phyloP scores from a whole-genome alignment of 2,888 invertebrate genomes.

The Polymixis lichenea region DNA sequence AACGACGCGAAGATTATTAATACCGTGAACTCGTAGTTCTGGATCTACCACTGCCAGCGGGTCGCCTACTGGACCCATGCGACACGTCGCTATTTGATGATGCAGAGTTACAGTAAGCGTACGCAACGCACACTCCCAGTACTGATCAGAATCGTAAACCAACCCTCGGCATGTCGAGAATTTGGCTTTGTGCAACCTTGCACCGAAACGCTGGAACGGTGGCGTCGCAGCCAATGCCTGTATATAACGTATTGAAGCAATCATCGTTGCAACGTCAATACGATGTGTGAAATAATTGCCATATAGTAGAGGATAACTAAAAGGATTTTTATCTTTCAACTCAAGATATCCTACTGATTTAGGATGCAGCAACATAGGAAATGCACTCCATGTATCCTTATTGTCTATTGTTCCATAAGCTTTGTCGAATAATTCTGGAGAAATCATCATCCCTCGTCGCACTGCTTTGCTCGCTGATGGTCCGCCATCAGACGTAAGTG shows the following conservation, averaged over 20 bases:
- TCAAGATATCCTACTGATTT: constrained; percentile 92
- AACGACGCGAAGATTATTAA: constrained; percentile 86
- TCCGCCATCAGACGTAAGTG: constrained; percentile 82
- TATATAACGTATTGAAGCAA: constrained; percentile 90
- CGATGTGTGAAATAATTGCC: constrained; percentile 93
- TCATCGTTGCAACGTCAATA: constrained; percentile 91
- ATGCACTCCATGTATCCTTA: constrained; percentile 89
- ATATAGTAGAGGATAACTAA: constrained; percentile 92
- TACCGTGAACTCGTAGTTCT: constrained; percentile 87
- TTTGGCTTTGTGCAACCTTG: constrained; percentile 87
- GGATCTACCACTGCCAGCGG: constrained; percentile 92
- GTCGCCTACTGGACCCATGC: constrained; percentile 92
- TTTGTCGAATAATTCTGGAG: constrained; percentile 82
- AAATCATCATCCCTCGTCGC: constrained; percentile 85
- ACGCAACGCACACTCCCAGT: constrained; percentile 92
- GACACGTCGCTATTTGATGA: constrained; percentile 92
- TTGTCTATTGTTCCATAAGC: constrained; percentile 84
- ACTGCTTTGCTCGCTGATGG: constrained; percentile 80
- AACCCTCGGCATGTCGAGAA: constrained; percentile 91
- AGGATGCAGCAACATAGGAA: constrained; percentile 92
- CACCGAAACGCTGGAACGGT: constrained; percentile 89
- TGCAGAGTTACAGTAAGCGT: constrained; percentile 92
- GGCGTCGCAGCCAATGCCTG: constrained; percentile 85
- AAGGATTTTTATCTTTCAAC: constrained; percentile 92
- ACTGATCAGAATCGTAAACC: constrained; percentile 89